Conservation (phyloP, 2,888 invertebrate genomes). For the Drosophila eohydei region DNA sequence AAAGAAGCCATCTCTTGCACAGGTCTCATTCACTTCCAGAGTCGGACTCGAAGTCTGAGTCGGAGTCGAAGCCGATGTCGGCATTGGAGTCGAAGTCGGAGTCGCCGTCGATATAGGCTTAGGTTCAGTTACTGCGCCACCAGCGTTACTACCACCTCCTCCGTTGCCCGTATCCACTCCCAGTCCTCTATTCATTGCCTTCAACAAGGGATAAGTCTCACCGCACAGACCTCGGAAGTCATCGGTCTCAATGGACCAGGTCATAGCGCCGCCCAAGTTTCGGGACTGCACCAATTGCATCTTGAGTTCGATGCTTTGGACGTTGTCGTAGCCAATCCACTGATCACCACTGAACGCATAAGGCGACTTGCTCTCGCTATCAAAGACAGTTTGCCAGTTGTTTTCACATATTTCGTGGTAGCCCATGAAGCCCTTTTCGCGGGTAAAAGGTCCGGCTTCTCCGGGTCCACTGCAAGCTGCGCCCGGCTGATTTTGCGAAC, state of each 20-base stretch:
- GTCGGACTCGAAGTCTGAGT: not conserved
- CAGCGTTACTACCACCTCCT: too few relatives aligned
- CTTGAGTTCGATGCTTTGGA: not conserved
- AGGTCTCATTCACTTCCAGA: not conserved
- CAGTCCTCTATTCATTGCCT: not conserved
- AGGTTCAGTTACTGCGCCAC: too few relatives aligned
- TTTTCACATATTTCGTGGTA: conserved; percentile 68
- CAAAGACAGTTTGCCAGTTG: conserved; percentile 61
- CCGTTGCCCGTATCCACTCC: too few relatives aligned
- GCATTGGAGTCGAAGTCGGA: too few relatives aligned
- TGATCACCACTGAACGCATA: not conserved
- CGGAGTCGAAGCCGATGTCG: not conserved
- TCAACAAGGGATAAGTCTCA: not conserved
- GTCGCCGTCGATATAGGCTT: too few relatives aligned
- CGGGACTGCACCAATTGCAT: not conserved
- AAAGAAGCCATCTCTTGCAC: not conserved
- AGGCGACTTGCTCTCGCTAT: not conserved
- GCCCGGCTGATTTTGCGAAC: conserved; percentile 59
- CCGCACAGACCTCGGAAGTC: not conserved
- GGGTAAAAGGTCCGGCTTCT: conserved; percentile 51
- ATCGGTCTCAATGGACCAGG: not conserved
- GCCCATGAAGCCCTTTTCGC: conserved; percentile 56
- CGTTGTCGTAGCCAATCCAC: conserved; percentile 5
- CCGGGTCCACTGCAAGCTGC: conserved; percentile 52
- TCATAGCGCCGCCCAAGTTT: not conserved